Conservation (phyloP, 2,113 vertebrate genomes). For the Ancistrus triradiatus region DNA sequence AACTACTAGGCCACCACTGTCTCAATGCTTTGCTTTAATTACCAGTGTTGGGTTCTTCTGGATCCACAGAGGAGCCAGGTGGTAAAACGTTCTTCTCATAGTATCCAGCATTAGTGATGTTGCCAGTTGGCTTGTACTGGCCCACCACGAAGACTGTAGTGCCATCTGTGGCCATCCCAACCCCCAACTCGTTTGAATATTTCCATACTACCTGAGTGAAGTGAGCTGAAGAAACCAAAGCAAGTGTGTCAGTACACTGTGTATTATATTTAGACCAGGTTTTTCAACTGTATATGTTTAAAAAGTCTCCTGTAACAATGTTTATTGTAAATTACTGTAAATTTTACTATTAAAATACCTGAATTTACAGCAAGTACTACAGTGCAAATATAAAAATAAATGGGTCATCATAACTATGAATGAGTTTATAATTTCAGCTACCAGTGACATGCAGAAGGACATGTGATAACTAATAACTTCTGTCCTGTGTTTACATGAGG, state of each 20-base stretch:
- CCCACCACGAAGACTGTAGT: conserved; percentile 41
- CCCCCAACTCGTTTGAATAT: conserved; percentile 43
- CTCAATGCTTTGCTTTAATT: not conserved
- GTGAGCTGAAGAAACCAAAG: conserved; percentile 40
- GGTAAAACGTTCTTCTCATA: conserved; percentile 51
- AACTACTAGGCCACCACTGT: not conserved
- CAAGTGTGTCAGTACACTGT: not conserved
- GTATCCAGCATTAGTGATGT: conserved; percentile 50
- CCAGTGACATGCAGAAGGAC: too few relatives aligned
- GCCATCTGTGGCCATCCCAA: conserved; percentile 50
- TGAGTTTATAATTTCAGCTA: not conserved
- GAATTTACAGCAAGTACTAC: too few relatives aligned
- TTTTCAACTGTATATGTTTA: not conserved
- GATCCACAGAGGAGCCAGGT: conserved; percentile 11
- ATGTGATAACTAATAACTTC: not conserved
- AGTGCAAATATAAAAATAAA: too few relatives aligned
- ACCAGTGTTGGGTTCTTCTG: conserved; percentile 2
- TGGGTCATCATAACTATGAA: too few relatives aligned
- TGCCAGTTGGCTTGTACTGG: conserved; percentile 51
- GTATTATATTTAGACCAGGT: too few relatives aligned
- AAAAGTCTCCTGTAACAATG: not conserved
- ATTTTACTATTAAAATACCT: too few relatives aligned
- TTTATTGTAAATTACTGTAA: too few relatives aligned
- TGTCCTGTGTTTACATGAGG: not conserved
- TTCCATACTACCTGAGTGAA: conserved; percentile 58